Percentiles rank a stretch among this genome's conserved stretches.
Conservation (phyloP, 2,888 invertebrate genomes). For the Cosmia pyralina region DNA sequence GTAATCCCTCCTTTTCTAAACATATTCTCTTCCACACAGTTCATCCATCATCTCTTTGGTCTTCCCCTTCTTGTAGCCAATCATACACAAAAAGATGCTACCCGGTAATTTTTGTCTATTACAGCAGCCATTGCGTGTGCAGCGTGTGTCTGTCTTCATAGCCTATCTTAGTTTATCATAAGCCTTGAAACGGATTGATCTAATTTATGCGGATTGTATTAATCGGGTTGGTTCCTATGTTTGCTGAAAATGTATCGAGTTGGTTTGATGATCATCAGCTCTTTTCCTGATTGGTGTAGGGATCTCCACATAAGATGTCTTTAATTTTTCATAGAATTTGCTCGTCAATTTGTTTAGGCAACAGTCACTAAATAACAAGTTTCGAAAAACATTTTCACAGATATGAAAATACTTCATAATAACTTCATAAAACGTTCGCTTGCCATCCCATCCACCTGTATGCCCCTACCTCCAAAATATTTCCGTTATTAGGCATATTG, state of each 20-base stretch:
- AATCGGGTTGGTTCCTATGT: background rate
- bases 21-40: background rate
- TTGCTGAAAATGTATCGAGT: background rate
- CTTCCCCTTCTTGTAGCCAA: too few relatives aligned
- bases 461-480: constrained; percentile 49
- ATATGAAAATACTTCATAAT: background rate
- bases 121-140: background rate
- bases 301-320: background rate
- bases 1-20: background rate
- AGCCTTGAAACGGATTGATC: background rate
- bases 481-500: constrained; percentile 66
- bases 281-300: background rate
- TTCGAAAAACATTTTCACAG: background rate
- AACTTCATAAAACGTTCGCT: background rate
- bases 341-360: background rate
- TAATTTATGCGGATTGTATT: background rate
- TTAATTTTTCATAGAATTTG: background rate
- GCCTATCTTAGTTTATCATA: too few relatives aligned
- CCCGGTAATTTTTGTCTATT: background rate
- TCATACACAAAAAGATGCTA: background rate
- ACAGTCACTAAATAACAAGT: background rate
- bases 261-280: background rate
- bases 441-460: constrained; percentile 25
- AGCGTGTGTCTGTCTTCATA: too few relatives aligned
- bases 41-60: background rate